A percentile compares a stretch with the other conserved stretches of the same genome.
These are phyloP conservation scores for Clamator glandarius DNA, from an alignment of 2,797 vertebrate species.

Conservation along the genomic window DNA sequence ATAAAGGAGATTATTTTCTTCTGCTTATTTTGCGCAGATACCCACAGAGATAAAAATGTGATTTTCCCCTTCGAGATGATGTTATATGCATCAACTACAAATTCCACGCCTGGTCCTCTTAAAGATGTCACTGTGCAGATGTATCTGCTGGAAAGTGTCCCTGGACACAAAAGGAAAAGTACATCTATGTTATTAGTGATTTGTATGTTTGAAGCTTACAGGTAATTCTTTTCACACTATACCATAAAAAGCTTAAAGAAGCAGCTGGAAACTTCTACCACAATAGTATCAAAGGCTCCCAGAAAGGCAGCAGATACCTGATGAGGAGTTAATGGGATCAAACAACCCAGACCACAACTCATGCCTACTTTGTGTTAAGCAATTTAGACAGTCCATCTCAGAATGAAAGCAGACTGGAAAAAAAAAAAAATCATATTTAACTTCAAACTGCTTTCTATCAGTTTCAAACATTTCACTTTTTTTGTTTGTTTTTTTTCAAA, in stretches of 20 bases:
- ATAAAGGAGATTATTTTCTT: not conserved
- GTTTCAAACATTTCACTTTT: not conserved
- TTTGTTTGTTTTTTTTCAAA: too few relatives aligned
- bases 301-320: not conserved
- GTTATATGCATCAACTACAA: not conserved
- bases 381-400: accelerated
- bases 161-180: not conserved
- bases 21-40: not conserved
- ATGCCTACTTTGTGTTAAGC: accelerated
- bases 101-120: not conserved
- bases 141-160: not conserved
- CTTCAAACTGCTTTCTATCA: not conserved
- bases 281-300: accelerated
- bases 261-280: not conserved
- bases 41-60: not conserved
- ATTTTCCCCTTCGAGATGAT: not conserved
- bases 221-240: not conserved
- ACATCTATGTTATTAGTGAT: accelerated
- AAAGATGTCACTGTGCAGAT: not conserved
- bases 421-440: not conserved
- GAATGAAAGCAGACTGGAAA: not conserved
- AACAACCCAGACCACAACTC: not conserved
- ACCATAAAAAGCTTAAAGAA: not conserved
- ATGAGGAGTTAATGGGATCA: not conserved
- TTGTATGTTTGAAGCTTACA: accelerated